Evolutionary conservation across 2,113 vertebrate species (phyloP).

Genomic region (Notothenia rossii): DNA sequence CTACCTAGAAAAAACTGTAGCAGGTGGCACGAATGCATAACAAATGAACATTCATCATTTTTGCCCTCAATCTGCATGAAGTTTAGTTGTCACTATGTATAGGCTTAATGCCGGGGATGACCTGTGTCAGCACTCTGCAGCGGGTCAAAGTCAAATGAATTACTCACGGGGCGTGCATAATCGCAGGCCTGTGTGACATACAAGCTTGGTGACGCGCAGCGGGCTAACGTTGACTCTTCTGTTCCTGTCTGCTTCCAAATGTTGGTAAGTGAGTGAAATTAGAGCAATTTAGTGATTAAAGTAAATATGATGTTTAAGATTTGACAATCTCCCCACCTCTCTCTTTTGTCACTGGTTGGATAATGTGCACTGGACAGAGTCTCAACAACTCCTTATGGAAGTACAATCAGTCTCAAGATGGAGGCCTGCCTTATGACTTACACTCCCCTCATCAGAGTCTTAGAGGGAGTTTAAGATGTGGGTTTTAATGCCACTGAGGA

Average conservation of each 20-base stretch:
- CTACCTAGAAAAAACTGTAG: slow-evolving; percentile 42
- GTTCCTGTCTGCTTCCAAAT: slow-evolving; percentile 1
- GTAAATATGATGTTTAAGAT: slow-evolving; percentile 26
- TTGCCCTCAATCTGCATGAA: slow-evolving; percentile 50
- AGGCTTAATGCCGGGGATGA: slow-evolving; percentile 29
- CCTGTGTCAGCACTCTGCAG: slow-evolving; percentile 61
- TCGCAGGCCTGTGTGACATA: slow-evolving; percentile 48
- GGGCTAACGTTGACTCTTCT: slow-evolving; percentile 25
- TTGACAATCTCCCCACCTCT: slow-evolving; percentile 69
- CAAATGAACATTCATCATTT: slow-evolving; percentile 24
- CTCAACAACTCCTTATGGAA: slow-evolving; percentile 79
- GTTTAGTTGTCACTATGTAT: slow-evolving; percentile 33
- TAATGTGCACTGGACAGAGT: slow-evolving; percentile 81
- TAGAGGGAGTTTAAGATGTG: slow-evolving; percentile 32
- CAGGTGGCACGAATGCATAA: slow-evolving; percentile 50
- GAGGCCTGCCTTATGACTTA: slow-evolving; percentile 84
- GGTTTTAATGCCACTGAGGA: slow-evolving; percentile 38
- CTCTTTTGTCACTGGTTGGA: slow-evolving; percentile 78
- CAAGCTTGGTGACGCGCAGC: slow-evolving; percentile 27
- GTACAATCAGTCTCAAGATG: slow-evolving; percentile 82
- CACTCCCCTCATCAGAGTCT: slow-evolving; percentile 60
- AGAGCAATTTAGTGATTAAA: slow-evolving; percentile 23
- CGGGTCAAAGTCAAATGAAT: slow-evolving; percentile 73
- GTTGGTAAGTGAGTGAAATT: slow-evolving; percentile 26
- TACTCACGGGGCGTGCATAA: slow-evolving; percentile 63